phyloP scores from a whole-genome alignment of 2,888 invertebrate genomes.

The Osmoderma eremita region DNA sequence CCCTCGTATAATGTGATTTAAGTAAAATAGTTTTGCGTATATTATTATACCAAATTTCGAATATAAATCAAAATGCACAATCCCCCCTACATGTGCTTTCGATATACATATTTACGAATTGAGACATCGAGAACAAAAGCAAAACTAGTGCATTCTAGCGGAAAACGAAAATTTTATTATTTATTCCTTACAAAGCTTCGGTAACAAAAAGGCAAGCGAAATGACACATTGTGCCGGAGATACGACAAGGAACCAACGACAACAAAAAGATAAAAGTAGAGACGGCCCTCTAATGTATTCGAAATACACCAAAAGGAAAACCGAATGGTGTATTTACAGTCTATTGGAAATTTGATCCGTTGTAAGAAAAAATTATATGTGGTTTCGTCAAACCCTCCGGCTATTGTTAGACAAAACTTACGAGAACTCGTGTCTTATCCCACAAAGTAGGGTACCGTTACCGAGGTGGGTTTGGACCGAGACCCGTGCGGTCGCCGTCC shows the following conservation, averaged over 20 bases:
- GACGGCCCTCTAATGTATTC: conserved; percentile 42
- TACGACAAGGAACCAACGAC: conserved; percentile 1
- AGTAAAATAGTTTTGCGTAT: no score
- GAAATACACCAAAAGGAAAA: conserved; percentile 42
- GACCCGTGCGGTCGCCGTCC: conserved; percentile 45
- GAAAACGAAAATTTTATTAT: conserved; percentile 18
- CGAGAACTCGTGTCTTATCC: conserved; percentile 41
- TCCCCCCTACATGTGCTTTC: background rate
- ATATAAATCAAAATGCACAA: no score
- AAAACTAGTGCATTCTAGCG: conserved; percentile 1
- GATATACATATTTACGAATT: background rate
- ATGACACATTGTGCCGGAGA: conserved; percentile 23
- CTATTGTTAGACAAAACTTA: conserved; percentile 51
- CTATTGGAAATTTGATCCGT: conserved; percentile 54
- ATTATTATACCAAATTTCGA: no score
- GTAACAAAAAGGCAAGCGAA: conserved; percentile 8
- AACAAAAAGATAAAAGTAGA: conserved; percentile 41
- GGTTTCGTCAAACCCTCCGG: conserved; percentile 59
- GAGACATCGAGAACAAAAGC: background rate
- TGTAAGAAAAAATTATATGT: conserved; percentile 56
- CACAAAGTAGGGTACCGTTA: conserved; percentile 42
- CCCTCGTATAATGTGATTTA: no score
- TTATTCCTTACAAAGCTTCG: conserved; percentile 9
- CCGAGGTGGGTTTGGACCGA: conserved; percentile 34
- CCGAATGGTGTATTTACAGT: conserved; percentile 54